Percentiles rank a stretch among this genome's conserved stretches.
Conservation (phyloP, 92 coral and sea anemone species). For the Siderastrea radians region DNA sequence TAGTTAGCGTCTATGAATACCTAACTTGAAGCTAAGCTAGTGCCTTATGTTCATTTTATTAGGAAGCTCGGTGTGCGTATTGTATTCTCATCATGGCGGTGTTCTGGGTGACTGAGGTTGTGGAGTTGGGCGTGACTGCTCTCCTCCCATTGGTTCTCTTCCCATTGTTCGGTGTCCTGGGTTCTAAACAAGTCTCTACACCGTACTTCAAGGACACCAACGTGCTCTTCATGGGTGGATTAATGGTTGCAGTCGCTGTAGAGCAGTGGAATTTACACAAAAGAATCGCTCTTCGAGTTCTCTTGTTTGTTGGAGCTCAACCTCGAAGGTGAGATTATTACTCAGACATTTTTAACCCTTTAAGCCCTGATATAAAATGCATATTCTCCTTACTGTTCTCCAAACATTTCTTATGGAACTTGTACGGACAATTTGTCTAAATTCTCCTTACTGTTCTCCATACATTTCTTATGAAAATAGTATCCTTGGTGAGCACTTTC, state of each 20-base stretch:
- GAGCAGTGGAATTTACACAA: slow-evolving; percentile 99
- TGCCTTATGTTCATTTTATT: slow-evolving; percentile 2
- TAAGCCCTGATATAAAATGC: no score
- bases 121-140: slow-evolving; percentile 94
- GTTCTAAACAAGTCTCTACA: slow-evolving; percentile 85
- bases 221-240: slow-evolving; percentile 92
- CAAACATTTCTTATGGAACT: no score
- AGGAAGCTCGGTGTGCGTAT: slow-evolving; percentile 97
- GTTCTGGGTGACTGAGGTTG: slow-evolving; percentile 98
- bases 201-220: slow-evolving; percentile 96
- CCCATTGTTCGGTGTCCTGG: slow-evolving; percentile 96
- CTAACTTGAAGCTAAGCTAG: neutral
- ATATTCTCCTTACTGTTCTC: no score
- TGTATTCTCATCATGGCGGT: slow-evolving; percentile 94
- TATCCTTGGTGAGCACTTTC: no score
- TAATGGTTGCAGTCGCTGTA: slow-evolving; percentile 95
- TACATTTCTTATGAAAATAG: no score
- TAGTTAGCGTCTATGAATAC: no score
- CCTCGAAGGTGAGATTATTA: slow-evolving; percentile 58
- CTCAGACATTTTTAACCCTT: neutral
- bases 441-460: no score
- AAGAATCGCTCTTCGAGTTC: slow-evolving; percentile 92
- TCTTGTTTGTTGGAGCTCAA: slow-evolving; percentile 88
- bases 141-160: slow-evolving; percentile 91
- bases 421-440: no score